Evolutionary conservation across 2,888 invertebrate species (phyloP).

Genomic region (Sinopyrophorus schimmeli): DNA sequence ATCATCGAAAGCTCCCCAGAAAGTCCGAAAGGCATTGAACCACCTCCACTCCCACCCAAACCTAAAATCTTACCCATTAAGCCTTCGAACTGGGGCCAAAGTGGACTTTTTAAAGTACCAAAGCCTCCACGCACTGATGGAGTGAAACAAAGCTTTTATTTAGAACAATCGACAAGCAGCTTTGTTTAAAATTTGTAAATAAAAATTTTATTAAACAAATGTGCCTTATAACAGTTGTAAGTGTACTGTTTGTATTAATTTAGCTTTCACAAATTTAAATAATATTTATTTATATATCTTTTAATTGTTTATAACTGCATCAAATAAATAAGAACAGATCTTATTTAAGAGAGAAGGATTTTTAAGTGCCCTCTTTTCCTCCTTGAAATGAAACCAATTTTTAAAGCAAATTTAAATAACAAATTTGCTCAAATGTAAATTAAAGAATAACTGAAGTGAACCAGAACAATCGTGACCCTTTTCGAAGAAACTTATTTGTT

Average conservation of each 20-base stretch:
- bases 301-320: too few relatives aligned
- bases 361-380: too few relatives aligned
- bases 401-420: too few relatives aligned
- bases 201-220: conserved; percentile 2
- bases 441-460: conserved; percentile 17
- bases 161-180: conserved; percentile 68
- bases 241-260: too few relatives aligned
- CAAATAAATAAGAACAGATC: too few relatives aligned
- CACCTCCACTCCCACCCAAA: conserved; percentile 76
- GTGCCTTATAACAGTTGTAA: too few relatives aligned
- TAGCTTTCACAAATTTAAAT: too few relatives aligned
- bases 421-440: too few relatives aligned
- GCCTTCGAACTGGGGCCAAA: conserved; percentile 62
- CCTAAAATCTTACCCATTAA: conserved; percentile 71
- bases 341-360: too few relatives aligned
- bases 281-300: too few relatives aligned
- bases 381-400: too few relatives aligned
- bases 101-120: conserved; percentile 43
- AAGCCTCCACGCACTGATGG: conserved; percentile 26
- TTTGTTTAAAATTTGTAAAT: conserved; percentile 58
- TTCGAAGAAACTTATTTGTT: conserved; percentile 20
- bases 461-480: conserved; percentile 22
- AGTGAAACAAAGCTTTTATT: conserved; percentile 52
- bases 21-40: conserved; percentile 48
- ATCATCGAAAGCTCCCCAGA: conserved; percentile 22